Conservation (phyloP, 1,140 invertebrate genomes). For the Cylas formicarius region DNA sequence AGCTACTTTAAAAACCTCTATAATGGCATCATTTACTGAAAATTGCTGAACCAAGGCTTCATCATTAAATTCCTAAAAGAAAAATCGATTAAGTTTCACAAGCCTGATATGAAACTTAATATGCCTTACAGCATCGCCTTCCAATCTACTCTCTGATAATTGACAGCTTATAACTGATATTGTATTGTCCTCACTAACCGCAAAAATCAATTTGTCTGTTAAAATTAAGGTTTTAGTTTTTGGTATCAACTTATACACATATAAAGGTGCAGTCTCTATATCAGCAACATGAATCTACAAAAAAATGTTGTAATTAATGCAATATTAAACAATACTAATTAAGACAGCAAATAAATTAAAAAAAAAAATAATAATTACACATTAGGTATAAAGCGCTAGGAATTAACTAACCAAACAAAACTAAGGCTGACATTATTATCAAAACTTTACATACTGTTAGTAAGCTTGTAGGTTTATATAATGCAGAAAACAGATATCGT, state of each 20-base stretch:
- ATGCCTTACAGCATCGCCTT: conserved; percentile 47
- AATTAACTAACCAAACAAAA: too few species aligned
- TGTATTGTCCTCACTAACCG: conserved; percentile 45
- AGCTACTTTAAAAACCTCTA: conserved; percentile 43
- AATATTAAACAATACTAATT: neutral
- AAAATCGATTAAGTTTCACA: neutral
- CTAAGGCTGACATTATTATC: too few species aligned
- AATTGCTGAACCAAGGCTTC: conserved; percentile 50
- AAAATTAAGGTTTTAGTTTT: conserved; percentile 50
- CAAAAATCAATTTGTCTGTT: conserved; percentile 57
- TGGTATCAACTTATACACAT: conserved; percentile 60
- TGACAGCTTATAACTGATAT: conserved; percentile 54
- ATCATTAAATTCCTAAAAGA: conserved; percentile 47
- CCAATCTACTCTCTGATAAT: conserved; percentile 52
- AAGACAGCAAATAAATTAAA: neutral
- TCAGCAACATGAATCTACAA: conserved; percentile 56
- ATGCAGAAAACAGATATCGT: conserved; percentile 46
- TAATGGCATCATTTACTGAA: conserved; percentile 46
- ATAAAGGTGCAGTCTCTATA: conserved; percentile 56
- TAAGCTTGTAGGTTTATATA: conserved; percentile 45
- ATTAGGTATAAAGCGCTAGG: too few species aligned
- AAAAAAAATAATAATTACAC: too few species aligned
- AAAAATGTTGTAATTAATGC: conserved; percentile 9
- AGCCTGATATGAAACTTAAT: neutral
- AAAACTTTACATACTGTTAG: conserved; percentile 42